Conservation (phyloP, 2,797 vertebrate genomes). For the Diplodus puntazzo region DNA sequence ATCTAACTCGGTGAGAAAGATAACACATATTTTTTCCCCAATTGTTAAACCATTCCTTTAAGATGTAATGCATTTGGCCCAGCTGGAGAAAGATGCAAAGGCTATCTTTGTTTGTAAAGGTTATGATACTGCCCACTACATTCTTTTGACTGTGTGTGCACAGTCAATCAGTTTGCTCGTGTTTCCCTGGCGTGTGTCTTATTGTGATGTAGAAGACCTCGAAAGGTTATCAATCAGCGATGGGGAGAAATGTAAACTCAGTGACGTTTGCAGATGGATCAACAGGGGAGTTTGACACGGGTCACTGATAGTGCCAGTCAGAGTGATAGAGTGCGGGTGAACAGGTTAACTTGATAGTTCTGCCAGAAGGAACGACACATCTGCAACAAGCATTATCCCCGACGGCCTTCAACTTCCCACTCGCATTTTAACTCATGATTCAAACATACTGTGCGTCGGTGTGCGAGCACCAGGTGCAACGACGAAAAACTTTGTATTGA, state of each 20-base stretch:
- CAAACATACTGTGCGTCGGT: constrained; percentile 2
- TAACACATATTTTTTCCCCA: neutral
- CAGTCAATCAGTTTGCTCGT: constrained; percentile 6
- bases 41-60: constrained; percentile 10
- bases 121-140: neutral
- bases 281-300: constrained; percentile 41
- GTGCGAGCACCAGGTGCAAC: constrained; percentile 8
- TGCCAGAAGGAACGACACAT: constrained; percentile 38
- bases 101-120: constrained; percentile 16
- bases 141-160: constrained; percentile 6
- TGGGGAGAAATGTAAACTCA: constrained; percentile 59
- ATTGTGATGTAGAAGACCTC: constrained; percentile 17
- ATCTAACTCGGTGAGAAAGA: neutral
- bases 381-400: constrained; percentile 36
- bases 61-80: neutral
- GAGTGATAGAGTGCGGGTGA: constrained; percentile 55
- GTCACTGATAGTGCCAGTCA: constrained; percentile 49
- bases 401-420: constrained; percentile 30
- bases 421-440: constrained; percentile 35
- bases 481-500: constrained; percentile 6
- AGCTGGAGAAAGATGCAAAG: neutral
- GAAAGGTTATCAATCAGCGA: constrained; percentile 42
- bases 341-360: constrained; percentile 61
- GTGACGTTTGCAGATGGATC: constrained; percentile 51
- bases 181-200: constrained; percentile 45